Evolutionary conservation across 2,113 vertebrate species (phyloP).

Genomic region (Cyrtonyx montezumae): DNA sequence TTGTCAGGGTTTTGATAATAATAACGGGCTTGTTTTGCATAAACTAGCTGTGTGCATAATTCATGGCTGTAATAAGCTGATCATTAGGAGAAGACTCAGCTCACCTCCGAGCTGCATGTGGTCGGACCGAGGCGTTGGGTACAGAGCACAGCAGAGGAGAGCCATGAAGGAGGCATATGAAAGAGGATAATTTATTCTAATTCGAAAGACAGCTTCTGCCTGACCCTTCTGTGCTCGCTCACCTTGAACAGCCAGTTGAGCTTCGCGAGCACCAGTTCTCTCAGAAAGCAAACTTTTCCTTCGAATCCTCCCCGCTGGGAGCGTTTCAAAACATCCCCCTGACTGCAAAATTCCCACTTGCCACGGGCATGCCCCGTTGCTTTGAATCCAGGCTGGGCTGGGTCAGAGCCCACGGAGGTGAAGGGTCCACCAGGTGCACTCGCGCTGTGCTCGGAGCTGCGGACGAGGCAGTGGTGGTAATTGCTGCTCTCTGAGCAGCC

Average conservation of each 20-base stretch:
- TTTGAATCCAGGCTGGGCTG: not conserved
- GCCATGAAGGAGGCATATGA: conserved; percentile 15
- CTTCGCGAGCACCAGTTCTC: fast-evolving
- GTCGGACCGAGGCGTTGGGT: fast-evolving
- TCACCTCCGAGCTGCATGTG: conserved; percentile 14
- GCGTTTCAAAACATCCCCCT: not conserved
- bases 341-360: not conserved
- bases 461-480: not conserved
- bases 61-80: conserved; percentile 52
- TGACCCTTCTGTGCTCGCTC: conserved; percentile 43
- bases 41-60: conserved; percentile 33
- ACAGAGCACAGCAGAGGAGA: not conserved
- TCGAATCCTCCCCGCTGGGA: not conserved
- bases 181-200: conserved; percentile 54
- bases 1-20: conserved; percentile 37
- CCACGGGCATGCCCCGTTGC: fast-evolving
- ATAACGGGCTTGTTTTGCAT: conserved; percentile 42
- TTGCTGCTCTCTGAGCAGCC: not conserved
- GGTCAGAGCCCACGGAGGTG: not conserved
- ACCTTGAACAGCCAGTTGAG: conserved; percentile 16
- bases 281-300: not conserved
- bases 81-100: conserved; percentile 53
- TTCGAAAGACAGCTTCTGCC: conserved; percentile 13
- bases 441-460: not conserved
- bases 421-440: not conserved